These are phyloP conservation scores for Reticulitermes lucifugus DNA, from an alignment of 2,888 invertebrate species.

Conservation along the genomic window DNA sequence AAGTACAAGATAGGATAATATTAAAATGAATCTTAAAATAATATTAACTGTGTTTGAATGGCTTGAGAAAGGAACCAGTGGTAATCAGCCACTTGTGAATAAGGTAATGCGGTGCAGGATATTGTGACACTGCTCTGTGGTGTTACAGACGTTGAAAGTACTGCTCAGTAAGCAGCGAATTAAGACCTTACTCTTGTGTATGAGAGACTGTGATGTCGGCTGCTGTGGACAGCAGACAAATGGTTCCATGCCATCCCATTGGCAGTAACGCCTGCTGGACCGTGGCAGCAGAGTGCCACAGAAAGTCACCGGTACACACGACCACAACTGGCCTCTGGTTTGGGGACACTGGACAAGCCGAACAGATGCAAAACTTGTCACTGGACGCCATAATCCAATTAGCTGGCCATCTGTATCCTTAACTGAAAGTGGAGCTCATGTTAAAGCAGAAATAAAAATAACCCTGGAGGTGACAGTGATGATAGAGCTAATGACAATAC, in stretches of 20 bases:
- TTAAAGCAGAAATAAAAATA: neutral
- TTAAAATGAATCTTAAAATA: too few relatives aligned
- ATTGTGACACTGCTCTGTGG: too few relatives aligned
- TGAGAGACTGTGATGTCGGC: neutral
- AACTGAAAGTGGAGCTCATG: neutral
- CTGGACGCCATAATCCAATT: conserved; percentile 18
- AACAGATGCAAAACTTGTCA: conserved; percentile 14
- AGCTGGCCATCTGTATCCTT: conserved; percentile 9
- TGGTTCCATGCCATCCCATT: conserved; percentile 50
- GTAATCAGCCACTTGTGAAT: too few relatives aligned
- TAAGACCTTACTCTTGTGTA: conserved; percentile 8
- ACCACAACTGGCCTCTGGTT: conserved; percentile 4
- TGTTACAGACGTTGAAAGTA: too few relatives aligned
- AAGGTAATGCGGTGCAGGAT: too few relatives aligned
- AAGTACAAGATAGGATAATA: too few relatives aligned
- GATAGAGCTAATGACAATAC: neutral
- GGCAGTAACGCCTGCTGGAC: conserved; percentile 48
- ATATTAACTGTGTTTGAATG: too few relatives aligned
- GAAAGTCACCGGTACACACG: conserved; percentile 29
- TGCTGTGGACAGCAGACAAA: conserved; percentile 51
- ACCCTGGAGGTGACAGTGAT: neutral
- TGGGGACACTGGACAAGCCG: conserved; percentile 26
- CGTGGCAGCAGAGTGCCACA: conserved; percentile 34
- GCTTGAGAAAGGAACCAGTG: too few relatives aligned
- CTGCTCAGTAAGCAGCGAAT: neutral